Percentiles rank a stretch among this genome's conserved stretches.
These are phyloP conservation scores for Coelogynopora nodosa DNA, from an alignment of 2,888 invertebrate genomes.

Conservation along the genomic window DNA sequence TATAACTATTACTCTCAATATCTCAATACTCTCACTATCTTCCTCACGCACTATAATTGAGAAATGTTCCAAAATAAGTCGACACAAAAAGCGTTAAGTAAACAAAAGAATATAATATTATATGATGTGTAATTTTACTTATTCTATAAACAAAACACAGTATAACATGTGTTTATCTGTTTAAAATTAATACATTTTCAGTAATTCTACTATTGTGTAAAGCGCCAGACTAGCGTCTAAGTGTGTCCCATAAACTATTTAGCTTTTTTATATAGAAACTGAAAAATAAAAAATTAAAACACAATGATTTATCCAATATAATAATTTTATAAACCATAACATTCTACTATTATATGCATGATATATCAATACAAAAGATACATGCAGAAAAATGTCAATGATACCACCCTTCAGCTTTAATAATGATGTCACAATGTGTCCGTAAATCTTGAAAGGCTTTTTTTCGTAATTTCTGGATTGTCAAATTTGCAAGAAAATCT, in stretches of 20 bases:
- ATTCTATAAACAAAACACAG: no score
- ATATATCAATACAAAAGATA: not conserved
- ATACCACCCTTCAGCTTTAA: not conserved
- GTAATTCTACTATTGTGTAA: no score
- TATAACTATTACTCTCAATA: no score
- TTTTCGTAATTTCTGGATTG: not conserved
- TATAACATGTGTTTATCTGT: no score
- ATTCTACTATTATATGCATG: not conserved
- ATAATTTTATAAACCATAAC: not conserved
- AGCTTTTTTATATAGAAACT: not conserved
- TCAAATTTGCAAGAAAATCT: not conserved
- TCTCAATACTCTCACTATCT: no score
- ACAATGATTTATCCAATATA: not conserved
- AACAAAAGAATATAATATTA: no score
- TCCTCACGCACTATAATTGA: no score
- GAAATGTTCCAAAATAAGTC: no score
- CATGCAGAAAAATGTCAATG: not conserved
- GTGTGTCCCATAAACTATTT: slow-evolving; percentile 6
- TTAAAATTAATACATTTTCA: no score
- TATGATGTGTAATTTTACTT: no score
- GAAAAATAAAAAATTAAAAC: not conserved
- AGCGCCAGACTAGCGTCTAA: no score
- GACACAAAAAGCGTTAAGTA: no score
- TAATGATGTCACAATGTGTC: not conserved
- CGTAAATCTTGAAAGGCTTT: not conserved